These are phyloP conservation scores for Drosophila sp. DNA, from an alignment of 1,140 invertebrate species.

Conservation along the genomic window DNA sequence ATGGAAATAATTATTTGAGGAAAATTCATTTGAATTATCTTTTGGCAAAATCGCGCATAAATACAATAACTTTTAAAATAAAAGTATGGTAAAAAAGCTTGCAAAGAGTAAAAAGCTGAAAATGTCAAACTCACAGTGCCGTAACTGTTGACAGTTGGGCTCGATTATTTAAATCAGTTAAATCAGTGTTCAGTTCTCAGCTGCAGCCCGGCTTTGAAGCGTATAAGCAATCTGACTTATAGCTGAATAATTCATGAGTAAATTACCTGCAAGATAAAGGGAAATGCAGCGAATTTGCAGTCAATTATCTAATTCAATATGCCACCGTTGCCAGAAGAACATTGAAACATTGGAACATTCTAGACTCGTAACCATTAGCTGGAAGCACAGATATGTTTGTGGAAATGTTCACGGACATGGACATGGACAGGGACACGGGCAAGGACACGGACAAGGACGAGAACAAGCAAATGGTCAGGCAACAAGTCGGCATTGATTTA, in stretches of 20 bases:
- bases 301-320: slow-evolving; percentile 25
- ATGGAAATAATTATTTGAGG: slow-evolving; percentile 24
- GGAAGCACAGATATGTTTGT: background rate
- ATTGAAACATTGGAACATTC: background rate
- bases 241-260: slow-evolving; percentile 28
- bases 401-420: background rate
- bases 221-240: slow-evolving; percentile 5
- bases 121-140: background rate
- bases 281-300: slow-evolving; percentile 15
- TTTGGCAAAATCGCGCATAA: slow-evolving; percentile 4
- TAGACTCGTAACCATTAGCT: background rate
- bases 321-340: slow-evolving; percentile 1
- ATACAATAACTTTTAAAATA: slow-evolving; percentile 3
- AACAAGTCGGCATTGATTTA: slow-evolving; percentile 23
- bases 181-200: slow-evolving; percentile 28
- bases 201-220: slow-evolving; percentile 1
- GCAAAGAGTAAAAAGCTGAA: background rate
- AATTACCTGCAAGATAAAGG: slow-evolving; percentile 1
- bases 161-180: slow-evolving; percentile 17
- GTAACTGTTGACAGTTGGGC: slow-evolving; percentile 3
- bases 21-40: slow-evolving; percentile 21
- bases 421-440: slow-evolving; percentile 3
- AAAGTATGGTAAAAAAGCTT: background rate
- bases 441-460: background rate
- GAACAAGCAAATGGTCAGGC: slow-evolving; percentile 14